Evolutionary conservation across 2,888 invertebrate genomes (phyloP), one percentile per base, ranked within the genome.

Genomic region (Rutpela maculata): DNA sequence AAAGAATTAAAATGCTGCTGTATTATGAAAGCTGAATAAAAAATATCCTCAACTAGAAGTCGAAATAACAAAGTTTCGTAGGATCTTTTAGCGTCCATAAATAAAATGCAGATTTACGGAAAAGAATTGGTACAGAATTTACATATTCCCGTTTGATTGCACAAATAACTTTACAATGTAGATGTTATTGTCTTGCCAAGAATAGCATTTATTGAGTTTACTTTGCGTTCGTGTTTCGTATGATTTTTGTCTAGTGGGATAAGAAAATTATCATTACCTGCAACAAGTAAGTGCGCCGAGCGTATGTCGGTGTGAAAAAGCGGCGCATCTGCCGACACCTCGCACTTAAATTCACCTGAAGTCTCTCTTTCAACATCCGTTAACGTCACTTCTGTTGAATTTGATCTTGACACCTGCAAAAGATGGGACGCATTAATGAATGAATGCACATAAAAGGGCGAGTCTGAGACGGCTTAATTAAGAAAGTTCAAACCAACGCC

Each of bases 301-400:
- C 91, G 90, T 79, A 92, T 91, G 78, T 91, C 92, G 17, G 92
- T 92, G 83, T 92, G 92, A 82, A 92, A 92, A 66, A 91, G 89
- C 9, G 92, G 92, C 50, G 91, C 92, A 88, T 92, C 92, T 78
- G 92, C 92, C n/a, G 92, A 92, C 57, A 92, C 92, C 88, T 92
- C 92, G 81, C 92, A 92, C 85, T 91, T 92, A 86, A 91, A 92
- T 86, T 89, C 90, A 74, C 92, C 92, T 55, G 91, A 90, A 78
- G 92, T 89, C 81, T 91, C 92, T 72, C 91, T 88, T 63, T 91
- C 91, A 60, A 92, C 92, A 80, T 91, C 90, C 74, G 89, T 90
- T 77, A 92, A 85, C 31, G 92, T 92, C 15, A 92, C 92, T 78
- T 91, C 90, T 71, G 90, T 90, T 67, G 91, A 90, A 86, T 92